phyloP scores from a whole-genome alignment of 2,113 vertebrate genomes.

The Martes martes region DNA sequence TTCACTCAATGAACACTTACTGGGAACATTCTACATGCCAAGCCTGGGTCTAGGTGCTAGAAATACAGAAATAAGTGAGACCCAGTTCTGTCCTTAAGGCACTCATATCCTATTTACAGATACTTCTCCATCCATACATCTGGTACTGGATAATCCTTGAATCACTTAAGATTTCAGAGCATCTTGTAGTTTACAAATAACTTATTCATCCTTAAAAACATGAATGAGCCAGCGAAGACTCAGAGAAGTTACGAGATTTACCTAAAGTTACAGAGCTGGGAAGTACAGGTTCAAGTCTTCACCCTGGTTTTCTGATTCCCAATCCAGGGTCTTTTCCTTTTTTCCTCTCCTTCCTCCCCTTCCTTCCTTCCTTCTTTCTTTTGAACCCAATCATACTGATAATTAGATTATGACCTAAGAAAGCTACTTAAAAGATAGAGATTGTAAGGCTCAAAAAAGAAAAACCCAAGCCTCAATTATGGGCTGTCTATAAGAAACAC shows the following conservation, averaged over 20 bases:
- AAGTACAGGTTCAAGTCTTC: not conserved
- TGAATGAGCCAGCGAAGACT: not conserved
- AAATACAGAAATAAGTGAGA: not conserved
- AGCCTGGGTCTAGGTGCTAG: not conserved
- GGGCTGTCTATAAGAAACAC: not conserved
- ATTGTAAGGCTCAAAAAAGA: not conserved
- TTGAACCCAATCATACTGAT: not conserved
- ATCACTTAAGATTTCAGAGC: not conserved
- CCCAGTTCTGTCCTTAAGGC: not conserved
- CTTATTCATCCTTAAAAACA: not conserved
- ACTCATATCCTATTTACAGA: not conserved
- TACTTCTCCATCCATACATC: not conserved
- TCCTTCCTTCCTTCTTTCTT: not conserved
- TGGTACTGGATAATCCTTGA: not conserved
- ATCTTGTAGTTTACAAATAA: not conserved
- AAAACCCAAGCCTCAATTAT: not conserved
- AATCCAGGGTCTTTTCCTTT: not conserved
- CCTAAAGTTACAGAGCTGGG: not conserved
- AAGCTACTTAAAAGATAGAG: not conserved
- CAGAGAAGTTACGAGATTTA: not conserved
- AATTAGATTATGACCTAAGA: not conserved
- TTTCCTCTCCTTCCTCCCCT: not conserved
- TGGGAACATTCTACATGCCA: not conserved
- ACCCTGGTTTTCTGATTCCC: not conserved
- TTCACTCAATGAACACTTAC: not conserved